phyloP scores from a whole-genome alignment of 2,888 invertebrate species.

The Branchipolynoe longqiensis region DNA sequence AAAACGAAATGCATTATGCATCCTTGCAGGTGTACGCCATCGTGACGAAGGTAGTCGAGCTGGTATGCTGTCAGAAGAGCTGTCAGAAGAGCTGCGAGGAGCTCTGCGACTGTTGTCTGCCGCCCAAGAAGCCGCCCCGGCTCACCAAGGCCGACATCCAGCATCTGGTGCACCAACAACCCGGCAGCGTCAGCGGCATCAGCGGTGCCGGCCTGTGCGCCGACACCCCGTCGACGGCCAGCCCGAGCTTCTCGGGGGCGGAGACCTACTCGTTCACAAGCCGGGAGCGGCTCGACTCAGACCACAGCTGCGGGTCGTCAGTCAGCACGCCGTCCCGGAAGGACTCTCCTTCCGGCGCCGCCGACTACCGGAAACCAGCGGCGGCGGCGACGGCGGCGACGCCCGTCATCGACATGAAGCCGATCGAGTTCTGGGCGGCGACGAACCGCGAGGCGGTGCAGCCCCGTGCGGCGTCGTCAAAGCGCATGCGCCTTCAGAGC shows the following conservation, averaged over 20 bases:
- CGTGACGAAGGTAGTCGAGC: conserved; percentile 59
- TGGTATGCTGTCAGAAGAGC: conserved; percentile 70
- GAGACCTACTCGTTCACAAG: conserved; percentile 29
- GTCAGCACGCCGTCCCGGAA: conserved; percentile 53
- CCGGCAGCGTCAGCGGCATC: conserved; percentile 7
- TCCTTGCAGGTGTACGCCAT: conserved; percentile 61
- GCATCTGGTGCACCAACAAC: conserved; percentile 72
- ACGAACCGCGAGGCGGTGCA: conserved; percentile 79
- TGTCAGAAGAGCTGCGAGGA: conserved; percentile 62
- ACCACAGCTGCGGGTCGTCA: conserved; percentile 59
- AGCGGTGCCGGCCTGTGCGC: too few relatives aligned
- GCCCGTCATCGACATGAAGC: conserved; percentile 81
- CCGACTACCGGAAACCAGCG: conserved; percentile 72
- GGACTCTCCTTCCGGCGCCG: conserved; percentile 70
- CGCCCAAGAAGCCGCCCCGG: conserved; percentile 64
- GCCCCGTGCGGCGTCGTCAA: conserved; percentile 73
- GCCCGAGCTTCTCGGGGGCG: conserved; percentile 61
- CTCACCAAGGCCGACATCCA: conserved; percentile 77
- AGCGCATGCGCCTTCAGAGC: conserved; percentile 74
- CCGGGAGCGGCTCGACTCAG: conserved; percentile 77
- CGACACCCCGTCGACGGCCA: conserved; percentile 67
- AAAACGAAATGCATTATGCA: too few relatives aligned
- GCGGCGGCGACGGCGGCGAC: conserved; percentile 73
- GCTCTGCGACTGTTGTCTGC: conserved; percentile 74
- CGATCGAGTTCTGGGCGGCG: conserved; percentile 82